Evolutionary conservation across 2,113 vertebrate genomes (phyloP).

Genomic region (Chelonoidis abingdonii): DNA sequence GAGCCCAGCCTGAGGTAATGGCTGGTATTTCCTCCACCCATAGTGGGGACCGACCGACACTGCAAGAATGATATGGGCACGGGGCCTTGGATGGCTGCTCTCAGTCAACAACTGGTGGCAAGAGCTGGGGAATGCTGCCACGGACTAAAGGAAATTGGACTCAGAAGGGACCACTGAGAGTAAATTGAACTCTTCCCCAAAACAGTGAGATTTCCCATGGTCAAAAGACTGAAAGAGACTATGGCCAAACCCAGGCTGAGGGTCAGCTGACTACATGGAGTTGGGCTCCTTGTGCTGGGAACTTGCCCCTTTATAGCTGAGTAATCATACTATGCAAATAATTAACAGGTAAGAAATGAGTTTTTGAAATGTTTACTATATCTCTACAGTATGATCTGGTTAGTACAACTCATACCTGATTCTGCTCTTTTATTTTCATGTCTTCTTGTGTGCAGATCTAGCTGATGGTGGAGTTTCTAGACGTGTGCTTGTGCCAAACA

Average conservation of each 20-base stretch:
- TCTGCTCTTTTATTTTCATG: not conserved
- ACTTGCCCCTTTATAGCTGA: not conserved
- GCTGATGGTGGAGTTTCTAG: not conserved
- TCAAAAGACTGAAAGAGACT: not conserved
- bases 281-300: not conserved
- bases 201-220: not conserved
- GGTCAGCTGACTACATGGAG: not conserved
- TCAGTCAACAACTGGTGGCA: not conserved
- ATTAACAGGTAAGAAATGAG: not conserved
- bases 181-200: not conserved
- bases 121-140: not conserved
- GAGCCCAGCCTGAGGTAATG: not conserved
- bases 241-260: not conserved
- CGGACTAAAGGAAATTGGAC: not conserved
- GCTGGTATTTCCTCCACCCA: not conserved
- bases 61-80: not conserved
- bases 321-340: constrained; percentile 6
- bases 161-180: not conserved
- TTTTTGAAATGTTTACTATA: not conserved
- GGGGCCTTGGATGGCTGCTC: not conserved
- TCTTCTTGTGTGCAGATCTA: not conserved
- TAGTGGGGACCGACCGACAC: not conserved
- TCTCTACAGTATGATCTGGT: not conserved
- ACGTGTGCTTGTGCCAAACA: not conserved
- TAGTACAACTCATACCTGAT: not conserved